Evolutionary conservation across 1,140 invertebrate species (phyloP).

Genomic region (Bombus ignitus): DNA sequence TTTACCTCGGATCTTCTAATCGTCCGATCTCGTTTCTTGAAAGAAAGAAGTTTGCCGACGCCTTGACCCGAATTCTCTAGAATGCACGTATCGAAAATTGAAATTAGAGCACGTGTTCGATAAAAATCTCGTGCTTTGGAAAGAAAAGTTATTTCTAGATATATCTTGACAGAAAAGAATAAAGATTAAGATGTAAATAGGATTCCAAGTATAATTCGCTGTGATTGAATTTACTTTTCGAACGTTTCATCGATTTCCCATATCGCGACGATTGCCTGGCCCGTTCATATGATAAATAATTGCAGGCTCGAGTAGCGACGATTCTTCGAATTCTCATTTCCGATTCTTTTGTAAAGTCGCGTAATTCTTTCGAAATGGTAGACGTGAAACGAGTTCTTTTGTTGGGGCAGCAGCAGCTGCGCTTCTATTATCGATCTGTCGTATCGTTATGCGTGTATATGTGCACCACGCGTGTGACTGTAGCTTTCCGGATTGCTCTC

Average conservation of each 20-base stretch:
- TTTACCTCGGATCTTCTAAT: slow-evolving; percentile 8
- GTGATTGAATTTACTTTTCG: not conserved
- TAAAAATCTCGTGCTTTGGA: not conserved
- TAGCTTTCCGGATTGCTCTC: slow-evolving; percentile 10
- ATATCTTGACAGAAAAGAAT: not conserved
- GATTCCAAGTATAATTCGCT: not conserved
- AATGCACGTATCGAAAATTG: not conserved
- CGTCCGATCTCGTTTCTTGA: not conserved
- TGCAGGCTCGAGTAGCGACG: not conserved
- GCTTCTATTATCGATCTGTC: slow-evolving; percentile 38
- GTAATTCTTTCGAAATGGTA: slow-evolving; percentile 21
- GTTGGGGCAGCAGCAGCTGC: not conserved
- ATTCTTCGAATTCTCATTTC: slow-evolving; percentile 5
- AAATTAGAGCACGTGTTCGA: not conserved
- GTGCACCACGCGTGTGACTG: not conserved
- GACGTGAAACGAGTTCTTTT: slow-evolving; percentile 31
- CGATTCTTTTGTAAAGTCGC: slow-evolving; percentile 2
- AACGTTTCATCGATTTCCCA: not conserved
- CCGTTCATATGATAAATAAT: slow-evolving; percentile 20
- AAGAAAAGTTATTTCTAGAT: not conserved
- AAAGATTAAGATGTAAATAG: too few species aligned
- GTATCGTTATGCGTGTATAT: not conserved
- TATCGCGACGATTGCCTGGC: not conserved
- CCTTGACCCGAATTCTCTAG: not conserved
- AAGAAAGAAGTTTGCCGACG: not conserved